Evolutionary conservation across 2,113 vertebrate genomes (phyloP).

Genomic region (Alethe castanea): DNA sequence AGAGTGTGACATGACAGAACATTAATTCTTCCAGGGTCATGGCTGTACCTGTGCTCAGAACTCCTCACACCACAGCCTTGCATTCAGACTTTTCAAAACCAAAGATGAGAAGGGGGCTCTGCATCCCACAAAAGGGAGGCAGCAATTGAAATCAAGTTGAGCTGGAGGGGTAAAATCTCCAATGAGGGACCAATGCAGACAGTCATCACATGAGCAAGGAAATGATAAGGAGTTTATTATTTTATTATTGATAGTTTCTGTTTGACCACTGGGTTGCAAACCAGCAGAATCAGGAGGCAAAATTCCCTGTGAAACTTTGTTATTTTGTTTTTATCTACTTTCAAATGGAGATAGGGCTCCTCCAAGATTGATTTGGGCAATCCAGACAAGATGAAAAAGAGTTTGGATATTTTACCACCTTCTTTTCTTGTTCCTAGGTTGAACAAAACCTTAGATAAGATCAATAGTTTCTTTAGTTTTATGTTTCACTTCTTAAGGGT

Average conservation of each 20-base stretch:
- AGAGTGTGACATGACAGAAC: not conserved
- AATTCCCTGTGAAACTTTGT: not conserved
- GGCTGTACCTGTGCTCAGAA: not conserved
- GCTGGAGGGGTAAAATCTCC: not conserved
- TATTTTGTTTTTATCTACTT: not conserved
- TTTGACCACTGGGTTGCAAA: not conserved
- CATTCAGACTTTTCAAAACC: not conserved
- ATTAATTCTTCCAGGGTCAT: not conserved
- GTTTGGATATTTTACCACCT: not conserved
- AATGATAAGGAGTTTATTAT: not conserved
- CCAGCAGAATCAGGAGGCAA: not conserved
- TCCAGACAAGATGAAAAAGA: not conserved
- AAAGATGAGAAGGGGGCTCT: not conserved
- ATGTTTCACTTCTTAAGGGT: conserved; percentile 44
- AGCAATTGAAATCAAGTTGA: not conserved
- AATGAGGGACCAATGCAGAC: accelerated
- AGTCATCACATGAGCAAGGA: not conserved
- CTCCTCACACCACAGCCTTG: not conserved
- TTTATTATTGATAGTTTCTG: not conserved
- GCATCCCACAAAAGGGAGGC: not conserved
- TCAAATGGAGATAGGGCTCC: not conserved
- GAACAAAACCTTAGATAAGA: conserved; percentile 51
- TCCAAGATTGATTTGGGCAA: not conserved
- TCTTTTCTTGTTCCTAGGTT: conserved; percentile 3
- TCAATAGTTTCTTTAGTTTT: conserved; percentile 62